Evolutionary conservation across 2,888 invertebrate genomes (phyloP).

Genomic region (Microctonus hyperodae): DNA sequence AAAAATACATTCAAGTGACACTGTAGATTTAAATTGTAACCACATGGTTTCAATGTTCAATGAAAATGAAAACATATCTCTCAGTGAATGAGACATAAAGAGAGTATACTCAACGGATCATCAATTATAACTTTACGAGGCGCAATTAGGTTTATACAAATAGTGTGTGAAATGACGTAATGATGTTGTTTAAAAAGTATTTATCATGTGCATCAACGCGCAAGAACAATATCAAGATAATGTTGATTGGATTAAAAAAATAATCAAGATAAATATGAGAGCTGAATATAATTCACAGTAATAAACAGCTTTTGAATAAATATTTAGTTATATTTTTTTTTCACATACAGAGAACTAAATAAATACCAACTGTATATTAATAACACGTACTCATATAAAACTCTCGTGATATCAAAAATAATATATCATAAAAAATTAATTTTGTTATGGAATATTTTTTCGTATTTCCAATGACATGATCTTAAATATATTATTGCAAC

Average conservation of each 20-base stretch:
- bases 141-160: constrained; percentile 15
- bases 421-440: too few species aligned
- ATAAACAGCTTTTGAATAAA: background rate
- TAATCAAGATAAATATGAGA: background rate
- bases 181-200: constrained; percentile 26
- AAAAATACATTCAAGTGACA: constrained; percentile 5
- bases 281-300: background rate
- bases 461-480: too few species aligned
- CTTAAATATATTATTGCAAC: too few species aligned
- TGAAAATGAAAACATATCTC: constrained; percentile 11
- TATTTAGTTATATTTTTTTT: background rate
- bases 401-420: too few species aligned
- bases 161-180: constrained; percentile 12
- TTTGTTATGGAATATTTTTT: too few species aligned
- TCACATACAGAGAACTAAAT: background rate
- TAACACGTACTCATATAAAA: background rate
- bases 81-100: constrained; percentile 23
- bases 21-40: background rate
- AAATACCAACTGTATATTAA: background rate
- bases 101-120: constrained; percentile 21
- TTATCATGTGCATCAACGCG: constrained; percentile 13
- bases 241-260: background rate
- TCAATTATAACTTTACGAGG: constrained; percentile 29
- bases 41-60: constrained; percentile 6
- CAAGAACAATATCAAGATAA: constrained; percentile 6